Evolutionary conservation across 2,797 vertebrate genomes (phyloP), one percentile per base, ranked within the genome.

Genomic region (Pseudomugil tenellus): DNA sequence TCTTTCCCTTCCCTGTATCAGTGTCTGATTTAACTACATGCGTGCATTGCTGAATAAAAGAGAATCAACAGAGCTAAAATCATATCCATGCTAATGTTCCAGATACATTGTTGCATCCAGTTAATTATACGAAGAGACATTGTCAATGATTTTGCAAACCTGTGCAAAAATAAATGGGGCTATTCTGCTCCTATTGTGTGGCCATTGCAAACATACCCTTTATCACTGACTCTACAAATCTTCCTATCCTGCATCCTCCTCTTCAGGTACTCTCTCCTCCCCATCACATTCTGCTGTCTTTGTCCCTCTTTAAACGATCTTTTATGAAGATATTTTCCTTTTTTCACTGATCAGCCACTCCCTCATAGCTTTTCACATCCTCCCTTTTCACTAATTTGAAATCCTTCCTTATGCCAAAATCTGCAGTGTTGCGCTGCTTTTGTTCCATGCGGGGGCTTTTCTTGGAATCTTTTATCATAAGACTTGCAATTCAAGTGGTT

Each of bases 271-370:
- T 39, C 32, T 9, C 32, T 67, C n/a, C 34, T 41, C 73, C 10
- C 57, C 31, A n/a, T 55, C 52, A 16, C 5, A 2, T 73, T 25
- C n/a, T 17, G 55, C 61, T 58, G 29, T 31, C 43, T 43, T 28
- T 54, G 74, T 71, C 58, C 28, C 58, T 67, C n/a, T 17, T 52
- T 37, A 41, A 68, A 80, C 72, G 39, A 4, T 67, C 76, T 59
- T 74, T 73, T 64, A 58, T 74, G 53, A 82, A 55, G 41, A 63
- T 77, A 82, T 89, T 76, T 72, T 51, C 66, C 54, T 61, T 23
- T 51, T 77, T 81, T 35, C 1, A 19, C 70, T 74, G 77, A 59
- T 83, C 54, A 2, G 46, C 52, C 63, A 31, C 35, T 76, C 32
- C 5, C 23, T 49, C 12, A 67, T 63, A 74, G 74, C 79, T 57